phyloP scores from a whole-genome alignment of 2,113 vertebrate genomes.

The Pavo muticus region DNA sequence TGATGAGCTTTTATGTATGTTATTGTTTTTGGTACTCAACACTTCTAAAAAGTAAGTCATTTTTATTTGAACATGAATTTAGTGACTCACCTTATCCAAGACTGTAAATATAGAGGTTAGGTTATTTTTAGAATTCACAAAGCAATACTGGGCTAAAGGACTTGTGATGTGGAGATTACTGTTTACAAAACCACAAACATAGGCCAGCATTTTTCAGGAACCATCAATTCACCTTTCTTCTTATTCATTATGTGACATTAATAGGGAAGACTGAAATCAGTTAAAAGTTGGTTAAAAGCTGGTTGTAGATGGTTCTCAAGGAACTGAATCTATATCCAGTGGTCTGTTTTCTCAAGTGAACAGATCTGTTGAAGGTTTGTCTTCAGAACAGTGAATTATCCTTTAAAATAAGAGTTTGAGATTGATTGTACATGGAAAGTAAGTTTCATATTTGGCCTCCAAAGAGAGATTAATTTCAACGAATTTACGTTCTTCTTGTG shows the following conservation, averaged over 20 bases:
- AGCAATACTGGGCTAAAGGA: not conserved
- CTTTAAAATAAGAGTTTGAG: not conserved
- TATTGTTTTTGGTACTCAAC: not conserved
- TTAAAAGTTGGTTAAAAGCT: not conserved
- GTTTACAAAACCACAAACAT: not conserved
- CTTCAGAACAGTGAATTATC: not conserved
- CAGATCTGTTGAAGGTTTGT: not conserved
- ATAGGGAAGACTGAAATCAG: not conserved
- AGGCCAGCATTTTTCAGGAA: not conserved
- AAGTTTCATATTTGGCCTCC: not conserved
- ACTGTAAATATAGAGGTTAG: not conserved
- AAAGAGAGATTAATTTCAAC: not conserved
- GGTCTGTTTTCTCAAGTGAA: not conserved
- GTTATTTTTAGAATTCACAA: constrained; percentile 31
- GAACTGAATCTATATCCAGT: not conserved
- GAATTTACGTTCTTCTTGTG: not conserved
- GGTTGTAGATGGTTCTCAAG: not conserved
- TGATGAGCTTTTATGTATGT: not conserved
- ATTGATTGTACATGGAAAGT: not conserved
- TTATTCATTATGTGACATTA: not conserved
- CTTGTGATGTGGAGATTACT: constrained; percentile 3
- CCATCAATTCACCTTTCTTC: not conserved
- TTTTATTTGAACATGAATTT: constrained; percentile 31
- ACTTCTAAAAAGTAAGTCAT: not conserved
- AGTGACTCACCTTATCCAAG: not conserved